These are phyloP conservation scores for Coreius guichenoti DNA, from an alignment of 2,797 vertebrate genomes.

Conservation along the genomic window DNA sequence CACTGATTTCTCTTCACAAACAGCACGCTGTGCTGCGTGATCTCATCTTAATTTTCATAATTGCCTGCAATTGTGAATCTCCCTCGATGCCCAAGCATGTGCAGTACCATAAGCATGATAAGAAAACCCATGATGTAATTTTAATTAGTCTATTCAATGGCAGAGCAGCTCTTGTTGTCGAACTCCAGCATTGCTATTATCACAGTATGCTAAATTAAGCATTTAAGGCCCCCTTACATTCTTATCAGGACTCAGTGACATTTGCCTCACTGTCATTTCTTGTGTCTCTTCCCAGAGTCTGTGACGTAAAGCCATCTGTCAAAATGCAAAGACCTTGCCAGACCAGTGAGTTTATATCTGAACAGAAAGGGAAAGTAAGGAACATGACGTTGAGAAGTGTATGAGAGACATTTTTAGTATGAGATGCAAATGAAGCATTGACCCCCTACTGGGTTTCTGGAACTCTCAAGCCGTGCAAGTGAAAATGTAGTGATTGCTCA, in stretches of 20 bases:
- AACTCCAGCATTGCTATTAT: conserved; percentile 31
- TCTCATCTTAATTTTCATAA: conserved; percentile 47
- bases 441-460: not conserved
- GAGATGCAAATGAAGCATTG: not conserved
- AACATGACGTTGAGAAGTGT: not conserved
- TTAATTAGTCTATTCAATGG: conserved; percentile 50
- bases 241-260: conserved; percentile 25
- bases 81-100: conserved; percentile 19
- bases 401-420: not conserved
- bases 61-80: conserved; percentile 46
- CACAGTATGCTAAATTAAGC: conserved; percentile 39
- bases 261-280: conserved; percentile 47
- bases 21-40: conserved; percentile 19
- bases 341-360: conserved; percentile 22
- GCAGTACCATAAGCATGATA: conserved; percentile 41
- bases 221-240: not conserved
- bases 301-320: conserved; percentile 3
- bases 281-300: conserved; percentile 1
- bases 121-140: conserved; percentile 32
- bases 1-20: conserved; percentile 43
- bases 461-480: not conserved
- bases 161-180: not conserved
- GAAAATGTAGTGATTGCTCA: not conserved
- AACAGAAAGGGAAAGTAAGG: not conserved
- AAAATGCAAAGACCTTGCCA: conserved; percentile 42